These are phyloP conservation scores for Mimumesa dahlbomi DNA, from an alignment of 2,888 invertebrate genomes.

Conservation along the genomic window DNA sequence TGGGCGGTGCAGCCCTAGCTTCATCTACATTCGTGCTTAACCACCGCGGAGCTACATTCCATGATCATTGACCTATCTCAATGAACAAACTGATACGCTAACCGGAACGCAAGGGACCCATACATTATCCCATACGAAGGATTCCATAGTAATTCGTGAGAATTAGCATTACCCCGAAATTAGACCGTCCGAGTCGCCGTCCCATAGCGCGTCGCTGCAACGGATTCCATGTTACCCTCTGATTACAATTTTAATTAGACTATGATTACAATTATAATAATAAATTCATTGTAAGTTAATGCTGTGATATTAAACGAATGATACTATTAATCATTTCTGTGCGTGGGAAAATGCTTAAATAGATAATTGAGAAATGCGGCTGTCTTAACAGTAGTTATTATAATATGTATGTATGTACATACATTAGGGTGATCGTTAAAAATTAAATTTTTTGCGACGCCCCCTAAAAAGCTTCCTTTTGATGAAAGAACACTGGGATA, in stretches of 20 bases:
- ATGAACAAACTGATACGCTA: conserved; percentile 23
- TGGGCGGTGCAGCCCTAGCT: not conserved
- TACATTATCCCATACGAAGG: conserved; percentile 38
- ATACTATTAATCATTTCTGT: too few species aligned
- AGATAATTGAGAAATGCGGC: too few species aligned
- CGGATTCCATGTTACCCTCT: not conserved
- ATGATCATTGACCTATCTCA: conserved; percentile 50
- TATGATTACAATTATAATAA: too few species aligned
- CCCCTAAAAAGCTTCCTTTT: too few species aligned
- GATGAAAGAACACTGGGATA: too few species aligned
- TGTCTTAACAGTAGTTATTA: too few species aligned
- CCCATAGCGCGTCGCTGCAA: conserved; percentile 5
- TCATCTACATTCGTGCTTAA: conserved; percentile 28
- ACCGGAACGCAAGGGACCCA: conserved; percentile 23
- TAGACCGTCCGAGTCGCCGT: not conserved
- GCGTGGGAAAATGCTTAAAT: too few species aligned
- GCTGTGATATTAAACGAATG: too few species aligned
- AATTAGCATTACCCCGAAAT: conserved; percentile 29
- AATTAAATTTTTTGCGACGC: too few species aligned
- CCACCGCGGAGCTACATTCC: conserved; percentile 45
- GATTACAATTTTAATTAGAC: not conserved
- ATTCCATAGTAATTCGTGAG: conserved; percentile 33
- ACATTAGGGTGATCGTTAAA: too few species aligned
- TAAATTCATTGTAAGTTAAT: too few species aligned
- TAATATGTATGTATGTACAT: too few species aligned